phyloP scores from a whole-genome alignment of 2,113 vertebrate genomes.

The Hypanus sabinus region DNA sequence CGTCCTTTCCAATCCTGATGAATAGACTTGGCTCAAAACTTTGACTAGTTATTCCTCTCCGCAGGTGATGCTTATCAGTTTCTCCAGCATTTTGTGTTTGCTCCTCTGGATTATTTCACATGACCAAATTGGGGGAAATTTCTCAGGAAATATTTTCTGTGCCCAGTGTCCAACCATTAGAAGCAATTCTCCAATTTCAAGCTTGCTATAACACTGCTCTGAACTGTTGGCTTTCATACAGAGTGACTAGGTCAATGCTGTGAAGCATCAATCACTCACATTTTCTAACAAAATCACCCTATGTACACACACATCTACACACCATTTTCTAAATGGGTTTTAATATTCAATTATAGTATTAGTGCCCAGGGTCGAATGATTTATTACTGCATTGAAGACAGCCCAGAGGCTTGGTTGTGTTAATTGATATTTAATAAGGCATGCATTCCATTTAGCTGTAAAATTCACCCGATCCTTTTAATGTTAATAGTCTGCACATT shows the following conservation, averaged over 20 bases:
- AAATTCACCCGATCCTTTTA: slow-evolving; percentile 20
- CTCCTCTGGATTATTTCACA: neutral
- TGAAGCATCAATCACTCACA: neutral
- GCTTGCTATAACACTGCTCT: neutral
- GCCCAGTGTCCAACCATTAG: neutral
- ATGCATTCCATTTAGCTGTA: slow-evolving; percentile 27
- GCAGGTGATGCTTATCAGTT: too few species aligned
- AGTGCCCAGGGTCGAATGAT: slow-evolving; percentile 11
- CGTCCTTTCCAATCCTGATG: too few species aligned
- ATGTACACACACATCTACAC: neutral
- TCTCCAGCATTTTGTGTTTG: too few species aligned
- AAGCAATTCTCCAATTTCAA: neutral
- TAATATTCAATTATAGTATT: slow-evolving; percentile 36
- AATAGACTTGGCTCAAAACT: too few species aligned
- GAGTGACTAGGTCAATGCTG: neutral
- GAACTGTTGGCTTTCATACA: neutral
- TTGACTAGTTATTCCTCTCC: too few species aligned
- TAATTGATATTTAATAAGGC: slow-evolving; percentile 38
- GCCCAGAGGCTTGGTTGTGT: slow-evolving; percentile 16
- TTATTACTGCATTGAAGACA: slow-evolving; percentile 21
- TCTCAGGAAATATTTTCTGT: neutral
- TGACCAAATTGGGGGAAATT: neutral
- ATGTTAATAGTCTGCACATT: slow-evolving; percentile 19
- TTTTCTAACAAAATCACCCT: neutral
- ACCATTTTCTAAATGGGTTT: neutral